These are phyloP conservation scores for Emydocephalus ijimae DNA, from an alignment of 2,113 vertebrate genomes.

Conservation along the genomic window DNA sequence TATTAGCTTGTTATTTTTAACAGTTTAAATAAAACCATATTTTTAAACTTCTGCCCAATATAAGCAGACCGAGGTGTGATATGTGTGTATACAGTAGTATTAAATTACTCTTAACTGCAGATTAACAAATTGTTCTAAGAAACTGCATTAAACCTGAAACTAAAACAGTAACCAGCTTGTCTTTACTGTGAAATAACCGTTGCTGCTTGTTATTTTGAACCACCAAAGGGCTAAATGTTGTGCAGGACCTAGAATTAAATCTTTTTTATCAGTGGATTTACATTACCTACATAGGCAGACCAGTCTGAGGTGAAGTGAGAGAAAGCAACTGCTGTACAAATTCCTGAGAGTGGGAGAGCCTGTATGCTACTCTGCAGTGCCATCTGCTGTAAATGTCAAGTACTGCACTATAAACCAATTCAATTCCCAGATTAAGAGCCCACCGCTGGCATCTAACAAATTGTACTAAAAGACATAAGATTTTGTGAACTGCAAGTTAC, in stretches of 20 bases:
- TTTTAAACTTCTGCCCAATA: background rate
- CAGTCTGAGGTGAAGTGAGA: background rate
- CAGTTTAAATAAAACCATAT: background rate
- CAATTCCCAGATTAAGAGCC: background rate
- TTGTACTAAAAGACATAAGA: background rate
- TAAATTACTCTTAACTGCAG: too few species aligned
- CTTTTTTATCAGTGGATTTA: background rate
- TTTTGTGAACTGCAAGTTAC: background rate
- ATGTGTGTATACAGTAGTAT: background rate
- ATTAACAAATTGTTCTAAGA: too few species aligned
- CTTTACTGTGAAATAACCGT: too few species aligned
- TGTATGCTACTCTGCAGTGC: background rate
- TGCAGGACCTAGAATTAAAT: background rate
- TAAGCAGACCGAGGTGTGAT: background rate
- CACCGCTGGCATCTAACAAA: background rate
- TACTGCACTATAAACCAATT: background rate
- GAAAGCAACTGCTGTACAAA: background rate
- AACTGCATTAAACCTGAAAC: background rate
- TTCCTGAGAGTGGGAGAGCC: background rate
- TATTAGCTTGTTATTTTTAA: background rate
- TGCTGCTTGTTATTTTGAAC: background rate
- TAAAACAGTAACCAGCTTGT: background rate
- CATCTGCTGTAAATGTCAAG: conserved; percentile 15
- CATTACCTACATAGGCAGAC: background rate
- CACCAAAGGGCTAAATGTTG: background rate